Evolutionary conservation across 2,888 invertebrate species (phyloP).

Genomic region (Litoditis marina): DNA sequence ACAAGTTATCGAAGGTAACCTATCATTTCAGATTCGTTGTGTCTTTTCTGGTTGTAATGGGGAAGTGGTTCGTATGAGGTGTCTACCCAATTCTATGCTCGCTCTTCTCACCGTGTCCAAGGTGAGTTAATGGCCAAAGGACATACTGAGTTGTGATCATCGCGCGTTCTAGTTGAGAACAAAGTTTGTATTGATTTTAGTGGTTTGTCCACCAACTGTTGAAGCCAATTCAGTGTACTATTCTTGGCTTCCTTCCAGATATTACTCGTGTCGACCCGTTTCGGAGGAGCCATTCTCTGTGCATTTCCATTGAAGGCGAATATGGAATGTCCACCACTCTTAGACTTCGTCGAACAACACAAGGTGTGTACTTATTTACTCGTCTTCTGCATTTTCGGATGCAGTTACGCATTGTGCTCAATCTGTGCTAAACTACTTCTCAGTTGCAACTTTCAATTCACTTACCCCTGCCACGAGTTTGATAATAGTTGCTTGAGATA

Average conservation of each 20-base stretch:
- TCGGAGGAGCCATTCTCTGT: conserved; percentile 36
- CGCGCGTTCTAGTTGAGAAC: no score
- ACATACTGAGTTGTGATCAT: no score
- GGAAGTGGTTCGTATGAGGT: conserved; percentile 67
- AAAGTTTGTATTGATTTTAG: no score
- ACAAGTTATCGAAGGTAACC: no score
- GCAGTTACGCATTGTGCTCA: no score
- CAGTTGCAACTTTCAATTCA: no score
- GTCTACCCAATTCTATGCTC: conserved; percentile 39
- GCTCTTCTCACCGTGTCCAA: conserved; percentile 50
- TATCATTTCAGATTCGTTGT: conserved; percentile 78
- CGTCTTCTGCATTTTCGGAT: conserved; percentile 19
- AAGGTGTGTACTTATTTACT: no score
- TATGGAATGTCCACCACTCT: conserved; percentile 78
- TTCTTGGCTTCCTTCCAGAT: conserved; percentile 21
- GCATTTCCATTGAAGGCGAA: conserved; percentile 32
- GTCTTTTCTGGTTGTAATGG: conserved; percentile 90
- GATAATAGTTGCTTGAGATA: no score
- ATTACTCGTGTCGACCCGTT: conserved; percentile 29
- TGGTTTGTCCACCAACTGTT: conserved; percentile 5
- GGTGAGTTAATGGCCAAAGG: no score
- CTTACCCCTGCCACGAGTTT: no score
- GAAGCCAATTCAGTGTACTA: not conserved
- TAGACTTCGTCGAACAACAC: conserved; percentile 81
- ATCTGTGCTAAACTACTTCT: no score